These are phyloP conservation scores for Drosophila santomea DNA, from an alignment of 1,140 invertebrate species.

Conservation along the genomic window DNA sequence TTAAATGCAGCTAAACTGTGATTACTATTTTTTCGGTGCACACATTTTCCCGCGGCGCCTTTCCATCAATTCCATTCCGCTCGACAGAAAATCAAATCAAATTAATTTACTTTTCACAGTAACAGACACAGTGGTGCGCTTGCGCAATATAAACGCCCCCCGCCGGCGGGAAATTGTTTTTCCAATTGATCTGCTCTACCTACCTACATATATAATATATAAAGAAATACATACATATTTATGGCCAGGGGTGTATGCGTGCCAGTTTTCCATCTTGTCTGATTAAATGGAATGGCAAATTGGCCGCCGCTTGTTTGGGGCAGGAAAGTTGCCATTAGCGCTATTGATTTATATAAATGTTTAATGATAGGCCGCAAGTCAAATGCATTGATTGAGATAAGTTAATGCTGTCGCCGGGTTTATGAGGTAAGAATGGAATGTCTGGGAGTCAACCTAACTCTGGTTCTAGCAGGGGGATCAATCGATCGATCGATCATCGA, in stretches of 20 bases:
- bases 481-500: conserved; percentile 46
- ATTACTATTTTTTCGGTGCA: conserved; percentile 12
- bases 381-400: conserved; percentile 43
- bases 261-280: conserved; percentile 41
- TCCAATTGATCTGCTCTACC: conserved; percentile 57
- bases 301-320: conserved; percentile 28
- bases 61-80: conserved; percentile 35
- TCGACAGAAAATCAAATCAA: conserved; percentile 43
- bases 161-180: conserved; percentile 67
- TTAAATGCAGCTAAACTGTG: too few species aligned
- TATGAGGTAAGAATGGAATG: conserved; percentile 59
- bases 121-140: conserved; percentile 36
- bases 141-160: conserved; percentile 64
- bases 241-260: conserved; percentile 29
- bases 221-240: conserved; percentile 2
- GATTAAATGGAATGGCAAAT: conserved; percentile 66
- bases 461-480: background rate
- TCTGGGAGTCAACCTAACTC: background rate
- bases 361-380: conserved; percentile 49
- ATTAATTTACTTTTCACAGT: conserved; percentile 53
- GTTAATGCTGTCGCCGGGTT: conserved; percentile 27
- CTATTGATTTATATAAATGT: conserved; percentile 72
- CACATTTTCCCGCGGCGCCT: conserved; percentile 17
- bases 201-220: conserved; percentile 18
- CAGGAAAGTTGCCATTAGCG: conserved; percentile 71